Base-by-base conservation (phyloP, 2,888 invertebrate species). In the Pemphredon lugubris region DNA sequence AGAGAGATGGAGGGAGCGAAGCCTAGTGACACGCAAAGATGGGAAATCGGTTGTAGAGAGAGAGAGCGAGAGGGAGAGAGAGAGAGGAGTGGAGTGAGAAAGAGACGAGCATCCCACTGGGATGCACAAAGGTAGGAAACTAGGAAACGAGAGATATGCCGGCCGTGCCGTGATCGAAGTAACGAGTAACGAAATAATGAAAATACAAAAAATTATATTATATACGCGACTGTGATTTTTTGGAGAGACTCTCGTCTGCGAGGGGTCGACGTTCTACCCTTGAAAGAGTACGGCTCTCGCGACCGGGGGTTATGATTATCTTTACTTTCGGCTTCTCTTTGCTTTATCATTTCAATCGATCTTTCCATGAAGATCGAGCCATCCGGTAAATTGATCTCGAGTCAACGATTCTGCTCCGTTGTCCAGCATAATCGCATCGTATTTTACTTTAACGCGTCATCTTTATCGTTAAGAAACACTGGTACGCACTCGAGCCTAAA, bases 181-280 rank as follows among this genome's bases (percentile, higher is more conserved):
- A 55, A 61, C 60, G 64, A 58, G 67, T 50, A 65, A 64, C 55
- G 59, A 63, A 69, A 44, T 34, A 50, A 61, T 61, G 65, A 61
- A 55, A 68, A 61, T 68, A 67, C n/a, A 64, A 69, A 54, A 71
- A 74, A 74, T 69, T 79, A 79, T 70, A 78, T 71, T 77, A 73
- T 73, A 75, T 75, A 80, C 64, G 79, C 65, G 81, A 79, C 84
- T 79, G 81, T 81, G 84, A 79, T 81, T 77, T 77, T 73, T 73
- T 57, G 70, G 61, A 67, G 71, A 73, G 68, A 76, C 69, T 81
- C 75, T 77, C 81, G 74, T 77, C 68, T 78, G 76, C 75, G 79
- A 77, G 79, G 76, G 54, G 73, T 74, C 76, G 61, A 77, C 63
- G 72, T 77, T 77, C 69, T 75, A 60, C 53, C 69, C 66, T 66